Evolutionary conservation across 2,113 vertebrate species (phyloP).

Genomic region (Hyperoodon ampullatus): DNA sequence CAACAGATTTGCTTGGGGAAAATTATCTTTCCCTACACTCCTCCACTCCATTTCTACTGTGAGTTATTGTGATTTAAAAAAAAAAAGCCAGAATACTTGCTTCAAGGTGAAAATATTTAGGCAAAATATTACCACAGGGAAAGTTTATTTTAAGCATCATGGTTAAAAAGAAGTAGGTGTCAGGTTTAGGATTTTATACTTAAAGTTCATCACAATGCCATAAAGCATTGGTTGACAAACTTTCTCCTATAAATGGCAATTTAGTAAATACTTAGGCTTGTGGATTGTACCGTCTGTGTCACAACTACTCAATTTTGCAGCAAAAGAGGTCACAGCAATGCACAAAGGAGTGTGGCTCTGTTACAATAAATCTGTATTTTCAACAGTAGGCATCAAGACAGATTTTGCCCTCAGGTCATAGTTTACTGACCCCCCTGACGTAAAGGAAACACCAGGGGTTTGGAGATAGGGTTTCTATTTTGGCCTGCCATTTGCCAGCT

Average conservation of each 20-base stretch:
- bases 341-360: not conserved
- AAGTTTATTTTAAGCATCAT: slow-evolving; percentile 63
- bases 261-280: not conserved
- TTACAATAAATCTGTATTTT: not conserved
- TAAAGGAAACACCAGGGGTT: not conserved
- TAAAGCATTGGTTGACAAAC: not conserved
- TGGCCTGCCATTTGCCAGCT: not conserved
- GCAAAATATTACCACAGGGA: slow-evolving; percentile 53
- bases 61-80: slow-evolving; percentile 49
- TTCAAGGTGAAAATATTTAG: slow-evolving; percentile 71
- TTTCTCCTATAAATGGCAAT: not conserved
- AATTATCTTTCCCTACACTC: slow-evolving; percentile 20
- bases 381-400: not conserved
- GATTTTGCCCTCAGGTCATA: no score
- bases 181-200: slow-evolving; percentile 27
- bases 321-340: not conserved
- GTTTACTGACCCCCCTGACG: not conserved
- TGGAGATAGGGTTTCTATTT: not conserved
- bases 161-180: slow-evolving; percentile 13
- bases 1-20: slow-evolving; percentile 58
- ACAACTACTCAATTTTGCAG: not conserved
- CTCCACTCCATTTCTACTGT: slow-evolving; percentile 24
- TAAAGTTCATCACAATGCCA: not conserved
- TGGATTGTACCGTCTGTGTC: not conserved
- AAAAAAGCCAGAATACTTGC: slow-evolving; percentile 44